Conservation (phyloP, 2,797 vertebrate species). For the Eremophila alpestris region DNA sequence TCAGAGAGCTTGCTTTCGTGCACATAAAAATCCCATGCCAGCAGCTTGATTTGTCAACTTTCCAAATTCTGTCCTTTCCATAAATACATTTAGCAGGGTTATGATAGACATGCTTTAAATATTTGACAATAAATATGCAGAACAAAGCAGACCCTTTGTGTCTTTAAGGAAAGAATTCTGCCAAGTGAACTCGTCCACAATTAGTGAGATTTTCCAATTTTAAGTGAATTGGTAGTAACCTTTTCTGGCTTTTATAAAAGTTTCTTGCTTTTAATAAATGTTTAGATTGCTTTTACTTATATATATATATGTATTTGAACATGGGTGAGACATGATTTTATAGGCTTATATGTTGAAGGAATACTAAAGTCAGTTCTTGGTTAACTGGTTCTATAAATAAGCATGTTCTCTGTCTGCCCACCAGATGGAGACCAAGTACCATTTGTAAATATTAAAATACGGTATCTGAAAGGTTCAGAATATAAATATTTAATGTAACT, state of each 20-base stretch:
- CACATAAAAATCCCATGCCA: neutral
- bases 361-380: neutral
- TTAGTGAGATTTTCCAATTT: neutral
- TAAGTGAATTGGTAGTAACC: neutral
- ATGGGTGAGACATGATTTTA: neutral
- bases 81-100: neutral
- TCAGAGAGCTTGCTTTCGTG: neutral
- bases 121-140: neutral
- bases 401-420: constrained; percentile 18
- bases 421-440: constrained; percentile 36
- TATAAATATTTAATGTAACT: neutral
- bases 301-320: neutral
- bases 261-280: neutral
- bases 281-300: neutral
- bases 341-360: neutral
- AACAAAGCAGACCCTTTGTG: neutral
- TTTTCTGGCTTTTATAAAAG: neutral
- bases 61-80: neutral
- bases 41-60: neutral
- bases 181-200: neutral
- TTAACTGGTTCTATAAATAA: neutral
- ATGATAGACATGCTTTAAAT: neutral
- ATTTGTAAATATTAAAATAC: neutral
- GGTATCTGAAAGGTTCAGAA: neutral
- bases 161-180: neutral